phyloP scores from a whole-genome alignment of 2,113 vertebrate genomes.

The Falcunculus frontatus region DNA sequence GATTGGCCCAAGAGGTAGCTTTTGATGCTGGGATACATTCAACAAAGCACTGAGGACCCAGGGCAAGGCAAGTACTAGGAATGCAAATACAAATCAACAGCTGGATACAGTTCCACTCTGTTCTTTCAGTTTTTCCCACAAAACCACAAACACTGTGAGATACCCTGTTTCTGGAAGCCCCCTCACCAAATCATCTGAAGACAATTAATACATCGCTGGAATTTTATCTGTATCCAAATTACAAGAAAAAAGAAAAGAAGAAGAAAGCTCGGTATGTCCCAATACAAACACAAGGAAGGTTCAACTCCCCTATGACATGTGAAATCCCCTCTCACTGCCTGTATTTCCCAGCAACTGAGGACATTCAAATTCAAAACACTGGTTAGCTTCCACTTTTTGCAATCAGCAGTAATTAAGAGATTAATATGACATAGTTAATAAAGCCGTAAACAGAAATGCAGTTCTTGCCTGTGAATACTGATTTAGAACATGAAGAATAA shows the following conservation, averaged over 20 bases:
- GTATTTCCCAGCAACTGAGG: background rate
- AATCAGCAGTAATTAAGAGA: background rate
- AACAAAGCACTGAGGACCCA: background rate
- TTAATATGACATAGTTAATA: background rate
- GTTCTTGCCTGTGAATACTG: background rate
- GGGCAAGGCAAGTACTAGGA: background rate
- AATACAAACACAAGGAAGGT: background rate
- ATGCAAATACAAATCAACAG: background rate
- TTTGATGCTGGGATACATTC: background rate
- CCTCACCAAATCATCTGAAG: background rate
- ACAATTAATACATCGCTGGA: background rate
- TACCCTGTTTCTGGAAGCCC: background rate
- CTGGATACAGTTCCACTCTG: background rate
- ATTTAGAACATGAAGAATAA: background rate
- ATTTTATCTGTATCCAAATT: background rate
- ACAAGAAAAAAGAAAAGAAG: too few relatives aligned
- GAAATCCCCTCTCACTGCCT: background rate
- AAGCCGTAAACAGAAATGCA: background rate
- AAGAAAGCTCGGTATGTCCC: background rate
- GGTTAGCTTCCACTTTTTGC: background rate
- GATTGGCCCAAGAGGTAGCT: background rate
- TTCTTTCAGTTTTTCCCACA: background rate
- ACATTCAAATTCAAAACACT: background rate
- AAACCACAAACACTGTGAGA: background rate
- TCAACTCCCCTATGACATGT: background rate